Conservation (phyloP, 2,113 vertebrate genomes). For the Phylloscopus whistleri region DNA sequence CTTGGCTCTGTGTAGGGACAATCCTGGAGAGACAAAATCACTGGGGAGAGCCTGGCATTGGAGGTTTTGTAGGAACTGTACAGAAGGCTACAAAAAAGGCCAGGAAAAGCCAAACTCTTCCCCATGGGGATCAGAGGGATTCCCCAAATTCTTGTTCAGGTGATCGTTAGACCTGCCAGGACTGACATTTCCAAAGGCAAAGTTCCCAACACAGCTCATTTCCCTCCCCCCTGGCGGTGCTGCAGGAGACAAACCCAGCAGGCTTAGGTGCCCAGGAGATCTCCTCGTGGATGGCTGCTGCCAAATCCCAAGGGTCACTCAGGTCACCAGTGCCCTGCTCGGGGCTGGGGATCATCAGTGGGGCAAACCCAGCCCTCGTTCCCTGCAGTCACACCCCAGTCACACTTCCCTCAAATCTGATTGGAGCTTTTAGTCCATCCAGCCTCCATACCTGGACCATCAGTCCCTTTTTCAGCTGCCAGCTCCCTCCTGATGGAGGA, state of each 20-base stretch:
- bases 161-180: background rate
- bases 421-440: accelerated
- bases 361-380: accelerated
- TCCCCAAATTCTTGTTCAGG: background rate
- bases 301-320: background rate
- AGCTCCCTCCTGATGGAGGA: background rate
- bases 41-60: background rate
- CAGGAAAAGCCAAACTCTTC: background rate
- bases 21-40: background rate
- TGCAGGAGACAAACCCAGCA: background rate
- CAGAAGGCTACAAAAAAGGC: background rate
- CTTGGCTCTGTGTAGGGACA: background rate
- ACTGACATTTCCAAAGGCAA: background rate
- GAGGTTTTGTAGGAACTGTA: background rate
- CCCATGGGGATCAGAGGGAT: background rate
- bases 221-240: background rate
- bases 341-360: background rate
- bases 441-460: background rate
- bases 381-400: background rate
- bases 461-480: background rate
- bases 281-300: background rate
- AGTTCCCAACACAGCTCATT: background rate
- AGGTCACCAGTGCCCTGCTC: background rate
- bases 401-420: background rate
- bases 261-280: background rate